Evolutionary conservation across 2,113 vertebrate species (phyloP), one percentile per base, ranked within the genome.

Genomic region (Lamprotornis superbus): DNA sequence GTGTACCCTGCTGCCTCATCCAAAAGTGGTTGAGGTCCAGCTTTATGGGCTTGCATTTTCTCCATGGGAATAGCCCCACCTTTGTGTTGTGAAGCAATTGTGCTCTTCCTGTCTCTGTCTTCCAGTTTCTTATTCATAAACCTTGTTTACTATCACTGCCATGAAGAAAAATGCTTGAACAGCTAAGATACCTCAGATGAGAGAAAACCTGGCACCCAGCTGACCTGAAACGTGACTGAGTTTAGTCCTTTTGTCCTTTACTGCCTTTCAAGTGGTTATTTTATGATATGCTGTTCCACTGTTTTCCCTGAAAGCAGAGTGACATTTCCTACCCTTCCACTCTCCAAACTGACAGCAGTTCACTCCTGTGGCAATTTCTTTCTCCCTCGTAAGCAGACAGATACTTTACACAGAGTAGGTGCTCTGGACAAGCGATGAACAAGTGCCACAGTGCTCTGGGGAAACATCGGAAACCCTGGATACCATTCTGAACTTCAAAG

Each of bases 41-140:
- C 9, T 65, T 35, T 47, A 18, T 10, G 2, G 46, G 14, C 20
- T 50, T 53, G 9, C 0, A 0, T 49, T 69, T 87, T 47, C 52
- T 55, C 24, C 49, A 33, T 53, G 57, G 65, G 69, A 70, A 64
- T 8, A 93, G 28, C 31, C 40, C 10, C 46, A 50, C 18, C 5
- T 55, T 42, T 74, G n/a, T 76, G 28, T 24, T 76, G 14, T 39
- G 60, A 42, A 86, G 44, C 12, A 90, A 50, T 39, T 10, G 11
- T 33, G 19, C 12, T 44, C 40, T 92, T 50, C 56, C 28, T 31
- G 17, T 31, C 31, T 50, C 47, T 33, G 5, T 67, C 27, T 75
- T 87, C 77, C 46, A 30, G 27, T 53, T 56, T 75, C 52, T 52
- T 70, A 59, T 37, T 78, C 10, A 59, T 47, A 78, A 93, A 59